A percentile compares a stretch with the other conserved stretches of the same genome.
These are phyloP conservation scores for Pseudococcus jackbeardsleyi DNA, from an alignment of 2,888 invertebrate genomes.

Conservation along the genomic window DNA sequence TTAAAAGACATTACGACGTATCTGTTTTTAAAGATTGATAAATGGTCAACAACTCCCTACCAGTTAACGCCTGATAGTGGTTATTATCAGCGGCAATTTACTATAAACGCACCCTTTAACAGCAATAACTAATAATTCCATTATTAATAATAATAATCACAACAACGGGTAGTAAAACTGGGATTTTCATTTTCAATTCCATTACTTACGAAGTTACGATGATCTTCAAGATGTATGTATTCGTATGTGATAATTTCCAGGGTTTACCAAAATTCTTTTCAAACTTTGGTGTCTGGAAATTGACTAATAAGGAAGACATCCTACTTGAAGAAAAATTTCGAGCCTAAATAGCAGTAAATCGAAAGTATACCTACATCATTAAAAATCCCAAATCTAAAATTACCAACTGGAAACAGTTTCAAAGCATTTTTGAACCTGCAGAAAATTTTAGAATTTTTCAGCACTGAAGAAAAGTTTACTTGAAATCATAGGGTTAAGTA, in stretches of 20 bases:
- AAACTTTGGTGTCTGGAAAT: background rate
- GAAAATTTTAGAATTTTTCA: too few species aligned
- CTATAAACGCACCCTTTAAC: conserved; percentile 52
- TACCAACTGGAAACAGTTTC: too few species aligned
- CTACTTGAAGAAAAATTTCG: too few species aligned
- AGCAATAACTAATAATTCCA: conserved; percentile 49
- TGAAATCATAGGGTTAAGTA: too few species aligned
- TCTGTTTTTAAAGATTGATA: conserved; percentile 41
- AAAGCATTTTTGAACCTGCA: too few species aligned
- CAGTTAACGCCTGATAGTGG: conserved; percentile 58
- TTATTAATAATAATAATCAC: conserved; percentile 54
- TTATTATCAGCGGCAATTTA: conserved; percentile 58
- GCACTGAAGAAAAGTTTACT: too few species aligned
- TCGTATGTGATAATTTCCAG: conserved; percentile 18
- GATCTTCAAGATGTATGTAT: background rate
- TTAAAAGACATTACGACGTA: conserved; percentile 54
- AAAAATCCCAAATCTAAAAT: too few species aligned
- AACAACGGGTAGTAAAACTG: conserved; percentile 55
- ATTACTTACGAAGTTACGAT: background rate
- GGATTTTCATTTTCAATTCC: conserved; percentile 45
- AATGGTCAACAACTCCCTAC: conserved; percentile 59
- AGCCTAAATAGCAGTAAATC: too few species aligned
- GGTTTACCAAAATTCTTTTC: background rate
- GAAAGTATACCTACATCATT: too few species aligned
- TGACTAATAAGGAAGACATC: too few species aligned